Evolutionary conservation across 2,797 vertebrate species (phyloP).

Genomic region (Danio kyathit): DNA sequence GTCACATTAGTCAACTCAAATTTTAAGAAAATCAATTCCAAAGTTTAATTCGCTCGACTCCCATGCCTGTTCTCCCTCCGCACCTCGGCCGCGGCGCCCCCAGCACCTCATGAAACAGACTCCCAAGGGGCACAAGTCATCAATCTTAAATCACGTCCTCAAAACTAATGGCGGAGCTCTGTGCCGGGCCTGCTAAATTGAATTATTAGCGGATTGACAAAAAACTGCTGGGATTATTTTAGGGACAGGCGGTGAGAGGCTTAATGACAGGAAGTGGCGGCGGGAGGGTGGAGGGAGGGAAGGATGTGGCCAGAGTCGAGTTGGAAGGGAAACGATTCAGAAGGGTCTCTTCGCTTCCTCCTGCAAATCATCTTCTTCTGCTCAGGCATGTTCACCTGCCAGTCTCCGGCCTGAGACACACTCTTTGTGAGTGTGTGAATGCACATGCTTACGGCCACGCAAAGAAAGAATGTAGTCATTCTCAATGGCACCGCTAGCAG

Average conservation of each 20-base stretch:
- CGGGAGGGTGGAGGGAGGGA: conserved; percentile 15
- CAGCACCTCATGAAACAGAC: conserved; percentile 66
- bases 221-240: conserved; percentile 81
- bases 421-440: neutral
- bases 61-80: conserved; percentile 73
- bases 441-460: neutral
- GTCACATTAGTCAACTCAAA: conserved; percentile 85
- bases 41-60: conserved; percentile 84
- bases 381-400: conserved; percentile 34
- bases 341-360: conserved; percentile 37
- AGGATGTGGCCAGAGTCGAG: conserved; percentile 70
- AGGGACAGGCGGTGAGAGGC: conserved; percentile 70
- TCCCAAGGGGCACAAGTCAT: conserved; percentile 84
- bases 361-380: conserved; percentile 37
- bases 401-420: conserved; percentile 9
- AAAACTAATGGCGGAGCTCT: conserved; percentile 82
- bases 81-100: conserved; percentile 68
- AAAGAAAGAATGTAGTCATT: neutral
- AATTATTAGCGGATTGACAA: conserved; percentile 85
- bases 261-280: conserved; percentile 73
- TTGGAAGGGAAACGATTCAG: conserved; percentile 37
- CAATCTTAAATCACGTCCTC: conserved; percentile 85
- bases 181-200: conserved; percentile 80
- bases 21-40: conserved; percentile 85
- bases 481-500: neutral